phyloP scores from a whole-genome alignment of 2,113 vertebrate species.

The Atlantisia rogersi region DNA sequence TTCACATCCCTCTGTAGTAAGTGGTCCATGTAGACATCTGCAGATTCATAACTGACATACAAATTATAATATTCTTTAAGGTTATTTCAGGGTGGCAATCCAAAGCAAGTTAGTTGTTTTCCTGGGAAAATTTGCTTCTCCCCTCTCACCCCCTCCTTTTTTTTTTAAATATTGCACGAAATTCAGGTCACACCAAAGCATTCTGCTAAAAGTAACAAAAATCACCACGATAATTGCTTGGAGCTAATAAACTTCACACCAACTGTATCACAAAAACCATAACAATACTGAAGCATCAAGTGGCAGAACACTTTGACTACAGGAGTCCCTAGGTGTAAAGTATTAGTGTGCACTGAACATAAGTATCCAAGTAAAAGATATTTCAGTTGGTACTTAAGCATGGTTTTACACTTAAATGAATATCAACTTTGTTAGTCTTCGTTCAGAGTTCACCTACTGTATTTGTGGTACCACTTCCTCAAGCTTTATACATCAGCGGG shows the following conservation, averaged over 20 bases:
- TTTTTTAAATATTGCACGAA: not conserved
- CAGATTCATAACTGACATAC: not conserved
- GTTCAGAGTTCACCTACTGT: not conserved
- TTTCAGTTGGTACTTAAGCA: not conserved
- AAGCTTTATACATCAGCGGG: not conserved
- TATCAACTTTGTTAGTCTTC: not conserved
- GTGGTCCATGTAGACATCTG: not conserved
- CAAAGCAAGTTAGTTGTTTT: not conserved
- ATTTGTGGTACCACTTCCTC: not conserved
- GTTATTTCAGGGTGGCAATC: not conserved
- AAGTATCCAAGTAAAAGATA: not conserved
- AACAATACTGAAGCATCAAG: not conserved
- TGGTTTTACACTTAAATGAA: not conserved
- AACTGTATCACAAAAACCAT: not conserved
- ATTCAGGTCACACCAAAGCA: not conserved
- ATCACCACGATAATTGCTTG: not conserved
- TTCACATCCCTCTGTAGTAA: not conserved
- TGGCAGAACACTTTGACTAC: not conserved
- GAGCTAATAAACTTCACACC: not conserved
- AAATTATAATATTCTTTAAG: not conserved
- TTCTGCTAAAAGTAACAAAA: not conserved
- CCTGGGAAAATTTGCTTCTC: not conserved
- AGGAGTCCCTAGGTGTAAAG: not conserved
- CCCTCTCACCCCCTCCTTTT: too few relatives aligned
- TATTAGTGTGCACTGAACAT: not conserved